phyloP scores from a whole-genome alignment of 2,888 invertebrate genomes.

The Neoaliturus tenellus region DNA sequence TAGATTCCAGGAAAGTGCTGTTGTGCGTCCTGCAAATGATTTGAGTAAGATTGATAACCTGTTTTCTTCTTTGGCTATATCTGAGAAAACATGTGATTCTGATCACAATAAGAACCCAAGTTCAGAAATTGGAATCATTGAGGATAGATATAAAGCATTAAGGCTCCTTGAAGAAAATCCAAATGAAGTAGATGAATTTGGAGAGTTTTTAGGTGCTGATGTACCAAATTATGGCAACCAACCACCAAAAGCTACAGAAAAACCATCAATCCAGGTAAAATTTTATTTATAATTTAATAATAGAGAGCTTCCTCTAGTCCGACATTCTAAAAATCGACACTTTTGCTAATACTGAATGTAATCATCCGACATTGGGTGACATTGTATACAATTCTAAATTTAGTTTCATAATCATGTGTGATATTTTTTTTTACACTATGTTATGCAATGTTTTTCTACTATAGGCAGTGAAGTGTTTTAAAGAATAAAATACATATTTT shows the following conservation, averaged over 20 bases:
- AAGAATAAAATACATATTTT: too few relatives aligned
- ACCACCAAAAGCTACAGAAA: neutral
- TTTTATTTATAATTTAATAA: too few relatives aligned
- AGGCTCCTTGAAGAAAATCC: conserved; percentile 69
- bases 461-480: too few relatives aligned
- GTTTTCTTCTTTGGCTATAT: conserved; percentile 33
- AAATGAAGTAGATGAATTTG: conserved; percentile 72
- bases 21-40: neutral
- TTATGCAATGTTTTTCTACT: too few relatives aligned
- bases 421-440: too few relatives aligned
- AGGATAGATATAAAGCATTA: conserved; percentile 67
- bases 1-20: conserved; percentile 69
- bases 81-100: neutral
- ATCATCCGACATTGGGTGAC: too few relatives aligned
- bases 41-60: conserved; percentile 1
- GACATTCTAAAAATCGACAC: too few relatives aligned
- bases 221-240: conserved; percentile 6
- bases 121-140: neutral
- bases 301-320: too few relatives aligned
- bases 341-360: too few relatives aligned
- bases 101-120: neutral
- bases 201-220: conserved; percentile 71
- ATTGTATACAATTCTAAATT: too few relatives aligned
- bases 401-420: too few relatives aligned
- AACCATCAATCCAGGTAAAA: conserved; percentile 60